Evolutionary conservation across 2,888 invertebrate genomes (phyloP), one percentile per base, ranked within the genome.

Genomic region (Yponomeuta plumbellus): DNA sequence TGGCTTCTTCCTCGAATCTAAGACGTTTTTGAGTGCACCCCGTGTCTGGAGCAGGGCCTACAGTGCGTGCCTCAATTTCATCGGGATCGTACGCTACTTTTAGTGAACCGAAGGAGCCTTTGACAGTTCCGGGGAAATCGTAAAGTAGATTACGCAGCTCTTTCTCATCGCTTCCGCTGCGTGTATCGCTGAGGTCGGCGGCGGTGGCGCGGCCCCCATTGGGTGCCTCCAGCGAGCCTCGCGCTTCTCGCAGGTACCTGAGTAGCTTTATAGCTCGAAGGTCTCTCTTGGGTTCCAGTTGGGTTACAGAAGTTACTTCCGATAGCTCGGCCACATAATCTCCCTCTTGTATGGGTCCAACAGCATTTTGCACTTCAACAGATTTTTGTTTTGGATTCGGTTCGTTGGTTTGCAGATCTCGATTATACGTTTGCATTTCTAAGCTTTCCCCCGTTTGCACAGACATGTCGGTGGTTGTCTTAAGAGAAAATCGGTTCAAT

Each of bases 401-500:
- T 58, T 21, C 10, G n/a, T 21, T 11, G 3, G 63, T 13, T 26
- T 26, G 61, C 61, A n/a, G 61, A n/a, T 23, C 17, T 13, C 13
- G 11, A n/a, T 13, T 61, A 61, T 8, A 34, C 17, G n/a, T n/a
- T 11, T 61, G 63, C 66, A 83, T 75, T 72, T 84, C 82, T 67
- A 87, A 75, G 71, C 85, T 86, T 3, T 77, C 77, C 40, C 81
- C 83, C 0, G 90, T 89, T 78, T 90, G 90, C 1, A 85, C 78
- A 5, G 73, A 77, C 59, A 68, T 75, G 58, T 86, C 81, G 2
- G 20, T 8, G 65, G 52, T 62, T 20, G 21, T 52, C 70, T 8
- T 63, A 56, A 0, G 70, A 34, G 71, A 68, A 66, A 82, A 78
- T 73, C 80, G 84, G 21, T 69, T 69, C 68, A 88, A 72, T 71